These are phyloP conservation scores for Melanogrammus aeglefinus DNA, from an alignment of 2,797 vertebrate species.

Conservation along the genomic window DNA sequence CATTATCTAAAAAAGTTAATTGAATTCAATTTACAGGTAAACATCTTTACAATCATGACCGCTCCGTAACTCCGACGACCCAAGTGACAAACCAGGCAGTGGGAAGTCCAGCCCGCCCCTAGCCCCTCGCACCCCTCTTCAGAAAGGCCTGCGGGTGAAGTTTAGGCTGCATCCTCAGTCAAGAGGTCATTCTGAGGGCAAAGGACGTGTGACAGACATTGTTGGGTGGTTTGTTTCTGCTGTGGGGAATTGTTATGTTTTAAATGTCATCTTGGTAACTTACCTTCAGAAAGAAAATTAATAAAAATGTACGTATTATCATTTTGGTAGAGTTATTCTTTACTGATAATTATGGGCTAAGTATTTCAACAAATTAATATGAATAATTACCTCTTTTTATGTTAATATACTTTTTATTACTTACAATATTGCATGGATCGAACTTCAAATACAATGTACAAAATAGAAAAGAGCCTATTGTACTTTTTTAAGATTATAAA, in stretches of 20 bases:
- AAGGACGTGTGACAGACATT: background rate
- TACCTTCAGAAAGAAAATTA: background rate
- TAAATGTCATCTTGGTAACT: background rate
- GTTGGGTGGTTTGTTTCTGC: background rate
- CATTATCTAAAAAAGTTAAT: background rate
- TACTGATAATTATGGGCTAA: background rate
- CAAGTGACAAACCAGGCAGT: background rate
- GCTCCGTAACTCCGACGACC: background rate
- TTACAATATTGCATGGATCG: background rate
- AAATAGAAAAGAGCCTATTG: background rate
- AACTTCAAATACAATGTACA: background rate
- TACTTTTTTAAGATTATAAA: background rate
- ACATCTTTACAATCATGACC: background rate
- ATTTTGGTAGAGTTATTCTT: background rate
- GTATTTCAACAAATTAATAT: too few relatives aligned
- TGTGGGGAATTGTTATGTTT: background rate
- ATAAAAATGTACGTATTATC: background rate
- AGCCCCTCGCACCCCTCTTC: background rate
- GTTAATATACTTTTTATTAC: background rate
- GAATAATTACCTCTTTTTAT: too few relatives aligned
- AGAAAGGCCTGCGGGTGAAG: constrained; percentile 6
- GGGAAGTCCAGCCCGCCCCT: constrained; percentile 7
- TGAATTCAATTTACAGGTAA: background rate
- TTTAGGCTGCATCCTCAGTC: constrained; percentile 4
- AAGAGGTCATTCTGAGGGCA: constrained; percentile 6